phyloP scores from a whole-genome alignment of 1,140 invertebrate species.

The Drosophila repletoides region DNA sequence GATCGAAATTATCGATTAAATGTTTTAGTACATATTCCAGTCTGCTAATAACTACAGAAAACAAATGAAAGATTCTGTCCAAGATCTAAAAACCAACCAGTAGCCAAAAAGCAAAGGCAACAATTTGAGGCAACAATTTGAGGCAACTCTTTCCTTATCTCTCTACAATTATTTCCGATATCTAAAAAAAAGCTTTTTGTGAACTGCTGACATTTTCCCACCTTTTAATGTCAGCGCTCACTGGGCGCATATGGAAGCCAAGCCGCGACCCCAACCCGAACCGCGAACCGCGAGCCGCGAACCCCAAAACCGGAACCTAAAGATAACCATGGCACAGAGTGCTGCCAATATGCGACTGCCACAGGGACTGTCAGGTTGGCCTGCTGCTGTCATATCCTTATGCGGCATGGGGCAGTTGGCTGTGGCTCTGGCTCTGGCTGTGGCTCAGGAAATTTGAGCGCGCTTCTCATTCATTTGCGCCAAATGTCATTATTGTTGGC shows the following conservation, averaged over 20 bases:
- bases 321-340: too few relatives aligned
- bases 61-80: too few relatives aligned
- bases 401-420: constrained; percentile 51
- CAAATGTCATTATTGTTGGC: constrained; percentile 76
- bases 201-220: constrained; percentile 72
- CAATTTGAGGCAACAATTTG: too few relatives aligned
- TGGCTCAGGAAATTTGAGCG: constrained; percentile 66
- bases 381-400: constrained; percentile 78
- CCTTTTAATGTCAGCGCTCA: constrained; percentile 69
- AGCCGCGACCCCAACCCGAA: constrained; percentile 11
- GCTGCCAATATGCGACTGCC: constrained; percentile 26
- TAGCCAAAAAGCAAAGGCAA: too few relatives aligned
- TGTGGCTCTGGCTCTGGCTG: not conserved
- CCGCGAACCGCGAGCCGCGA: too few relatives aligned
- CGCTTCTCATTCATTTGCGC: constrained; percentile 76
- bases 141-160: too few relatives aligned
- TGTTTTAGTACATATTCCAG: too few relatives aligned
- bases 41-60: too few relatives aligned
- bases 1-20: too few relatives aligned
- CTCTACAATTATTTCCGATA: too few relatives aligned
- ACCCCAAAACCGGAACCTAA: too few relatives aligned
- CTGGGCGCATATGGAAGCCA: constrained; percentile 14
- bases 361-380: constrained; percentile 37
- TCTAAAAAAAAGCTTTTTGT: constrained; percentile 11
- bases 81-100: too few relatives aligned